Evolutionary conservation across 2,888 invertebrate genomes (phyloP), one percentile per base, ranked within the genome.

Genomic region (Agrilus mali): DNA sequence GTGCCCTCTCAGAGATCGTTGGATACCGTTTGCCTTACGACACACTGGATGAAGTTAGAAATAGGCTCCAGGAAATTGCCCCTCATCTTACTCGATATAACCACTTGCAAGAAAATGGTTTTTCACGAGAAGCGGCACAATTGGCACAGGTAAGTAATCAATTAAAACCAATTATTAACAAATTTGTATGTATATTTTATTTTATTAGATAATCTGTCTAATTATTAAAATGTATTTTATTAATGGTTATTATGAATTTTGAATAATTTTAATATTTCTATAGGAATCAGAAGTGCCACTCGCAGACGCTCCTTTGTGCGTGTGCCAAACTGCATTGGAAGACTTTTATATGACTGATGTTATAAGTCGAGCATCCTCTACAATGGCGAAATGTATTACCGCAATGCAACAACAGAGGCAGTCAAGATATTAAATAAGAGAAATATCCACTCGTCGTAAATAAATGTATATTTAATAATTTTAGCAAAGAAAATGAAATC

Each of bases 361-460:
- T 6, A 90, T 98, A 60, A 92, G 93, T 51, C 78, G 97, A 61
- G 93, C 97, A 27, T 98, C 97, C 4, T 86, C 88, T 49, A 97
- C 96, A 40, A 98, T 98, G 98, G 95, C 97, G 40, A 95, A 95
- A 68, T 97, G 96, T 68, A 83, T 96, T 51, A 84, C 89, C 59
- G 95, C 96, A 12, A 89, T 84, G 3, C 71, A 79, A 53, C 89
- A 89, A 64, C 83, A 85, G 57, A 73, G 72, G 51, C 36, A 35
- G n/a, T 46, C 48, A 7, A 46, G 44, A 44, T 48, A 44, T 43
- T 15, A 33, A 33, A 33, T n/a, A 33, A 14, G n/a, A 33, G 16
- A 35, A 35, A 12, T 27, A 27, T 27, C 10, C 27, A 8, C 10
- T 27, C 27, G 20, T 20, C 20, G 20, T 27, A 27, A 3, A 27